Evolutionary conservation across 2,888 invertebrate species (phyloP), one percentile per base, ranked within the genome.

Genomic region (Oscheius sp.): DNA sequence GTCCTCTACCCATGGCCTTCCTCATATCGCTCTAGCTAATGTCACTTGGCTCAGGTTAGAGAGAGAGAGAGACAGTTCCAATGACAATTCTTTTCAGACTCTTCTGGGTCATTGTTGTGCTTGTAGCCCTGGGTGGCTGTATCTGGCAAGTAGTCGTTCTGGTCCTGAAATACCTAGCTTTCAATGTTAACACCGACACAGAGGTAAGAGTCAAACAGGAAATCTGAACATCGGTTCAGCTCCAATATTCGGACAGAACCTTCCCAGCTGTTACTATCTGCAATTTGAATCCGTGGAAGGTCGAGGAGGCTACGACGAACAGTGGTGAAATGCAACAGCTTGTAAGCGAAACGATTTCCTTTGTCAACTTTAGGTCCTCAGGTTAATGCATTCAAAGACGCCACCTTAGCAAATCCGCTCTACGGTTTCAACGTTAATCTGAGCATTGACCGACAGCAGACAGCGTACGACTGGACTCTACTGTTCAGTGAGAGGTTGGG

Each of bases 191-290:
- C 73, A 84, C 86, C 5, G 86, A 85, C 70, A 87, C 86, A 0
- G 81, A 81, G 74, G 81, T 85, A 21, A 21, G 21, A 21, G 21
- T 21, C 21, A 21, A 21, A 21, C 21, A 21, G 21, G 21, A 10
- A n/a, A 9, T 42, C 60, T 60, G 29, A 42, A 48, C 29, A n/a
- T 33, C 33, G 47, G 76, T 82, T 35, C 80, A 87, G 86, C 73
- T 87, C 57, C 81, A 84, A 81, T 87, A 86, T 79, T 79, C 85
- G 37, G 85, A 87, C 59, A 81, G 86, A 32, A 76, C 74, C 1
- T 88, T 87, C 73, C 88, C 88, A 53, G 79, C 82, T n/a, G 87
- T 88, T 63, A 88, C 87, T 7, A 80, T 88, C 55, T 88, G 88
- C 74, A 82, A 86, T 79, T 60, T 86, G 76, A 88, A 89, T 78